Evolutionary conservation across 2,888 invertebrate genomes (phyloP), one percentile per base, ranked within the genome.

Genomic region (Mesorhabditis sp.): DNA sequence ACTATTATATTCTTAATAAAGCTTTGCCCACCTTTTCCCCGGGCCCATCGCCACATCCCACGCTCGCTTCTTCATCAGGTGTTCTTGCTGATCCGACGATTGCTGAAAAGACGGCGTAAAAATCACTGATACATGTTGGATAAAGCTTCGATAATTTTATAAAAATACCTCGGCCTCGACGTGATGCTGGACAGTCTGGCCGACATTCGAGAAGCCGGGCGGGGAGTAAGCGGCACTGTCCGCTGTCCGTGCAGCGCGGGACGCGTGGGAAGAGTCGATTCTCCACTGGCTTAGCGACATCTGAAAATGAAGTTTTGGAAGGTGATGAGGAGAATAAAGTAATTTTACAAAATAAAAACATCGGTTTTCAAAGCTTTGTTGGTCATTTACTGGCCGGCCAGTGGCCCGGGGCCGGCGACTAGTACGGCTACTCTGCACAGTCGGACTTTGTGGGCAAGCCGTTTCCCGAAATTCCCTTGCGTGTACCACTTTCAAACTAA

Each of bases 41-140:
- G 86, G 86, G 15, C 76, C 82, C 72, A 86, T 75, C 4, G 86
- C 86, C 70, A 84, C 79, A 66, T 86, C 86, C 86, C 85, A 86
- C 10, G 83, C 83, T n/a, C 85, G 72, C 72, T 85, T 85, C 13
- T 74, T 72, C 42, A 83, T 75, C 67, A 85, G 72, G 70, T 84
- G 84, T 65, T 84, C 80, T 64, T 83, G 81, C 67, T 83, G 82
- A 43, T 85, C 82, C 42, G 75, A 72, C 6, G 74, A 67, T n/a
- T 70, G 66, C 28, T 75, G 76, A 13, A 72, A 50, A n/a, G 43
- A 67, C 66, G 41, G 69, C 61, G 66, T 66, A 44, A 50, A 50
- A 50, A 50, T n/a, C 1, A 13, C 7, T 1, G n/a, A 50, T n/a
- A 2, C 7, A 1, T 1, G 13, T 63, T 63, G 10, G 43, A 3